phyloP scores from a whole-genome alignment of 2,113 vertebrate genomes.

The Pleuronectes platessa region DNA sequence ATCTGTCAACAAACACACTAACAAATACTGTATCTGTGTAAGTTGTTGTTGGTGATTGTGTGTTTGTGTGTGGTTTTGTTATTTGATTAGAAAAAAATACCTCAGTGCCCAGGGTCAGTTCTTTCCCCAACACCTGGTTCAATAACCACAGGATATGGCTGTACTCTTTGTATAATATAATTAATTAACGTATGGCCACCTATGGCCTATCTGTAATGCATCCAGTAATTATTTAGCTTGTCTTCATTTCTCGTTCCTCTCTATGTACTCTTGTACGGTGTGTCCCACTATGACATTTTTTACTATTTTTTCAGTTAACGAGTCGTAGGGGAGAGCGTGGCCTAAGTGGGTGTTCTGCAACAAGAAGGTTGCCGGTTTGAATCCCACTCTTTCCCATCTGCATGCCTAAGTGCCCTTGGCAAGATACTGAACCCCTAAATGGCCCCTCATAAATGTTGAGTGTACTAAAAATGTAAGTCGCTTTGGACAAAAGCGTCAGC shows the following conservation, averaged over 20 bases:
- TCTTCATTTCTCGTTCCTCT: slow-evolving; percentile 14
- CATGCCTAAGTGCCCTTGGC: too few species aligned
- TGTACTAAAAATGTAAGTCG: too few species aligned
- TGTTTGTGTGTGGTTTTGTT: neutral
- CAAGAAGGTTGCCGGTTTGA: too few species aligned
- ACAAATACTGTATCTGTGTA: neutral
- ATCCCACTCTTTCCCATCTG: too few species aligned
- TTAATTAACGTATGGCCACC: slow-evolving; percentile 41
- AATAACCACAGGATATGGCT: slow-evolving; percentile 35
- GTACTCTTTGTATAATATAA: slow-evolving; percentile 12
- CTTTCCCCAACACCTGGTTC: slow-evolving; percentile 23
- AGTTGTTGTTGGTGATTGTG: neutral
- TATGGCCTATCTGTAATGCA: slow-evolving; percentile 10
- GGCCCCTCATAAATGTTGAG: too few species aligned
- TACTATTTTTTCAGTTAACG: too few species aligned
- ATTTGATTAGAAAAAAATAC: slow-evolving; percentile 39
- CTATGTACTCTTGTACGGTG: neutral
- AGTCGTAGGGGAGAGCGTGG: too few species aligned
- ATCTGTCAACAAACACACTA: neutral
- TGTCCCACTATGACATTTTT: neutral
- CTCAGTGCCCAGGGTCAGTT: slow-evolving; percentile 40
- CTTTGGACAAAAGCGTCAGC: too few species aligned
- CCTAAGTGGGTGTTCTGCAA: too few species aligned
- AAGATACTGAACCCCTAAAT: too few species aligned
- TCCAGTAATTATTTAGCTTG: slow-evolving; percentile 35